phyloP scores from a whole-genome alignment of 1,140 invertebrate species.

The Caenorhabditis brenneri region DNA sequence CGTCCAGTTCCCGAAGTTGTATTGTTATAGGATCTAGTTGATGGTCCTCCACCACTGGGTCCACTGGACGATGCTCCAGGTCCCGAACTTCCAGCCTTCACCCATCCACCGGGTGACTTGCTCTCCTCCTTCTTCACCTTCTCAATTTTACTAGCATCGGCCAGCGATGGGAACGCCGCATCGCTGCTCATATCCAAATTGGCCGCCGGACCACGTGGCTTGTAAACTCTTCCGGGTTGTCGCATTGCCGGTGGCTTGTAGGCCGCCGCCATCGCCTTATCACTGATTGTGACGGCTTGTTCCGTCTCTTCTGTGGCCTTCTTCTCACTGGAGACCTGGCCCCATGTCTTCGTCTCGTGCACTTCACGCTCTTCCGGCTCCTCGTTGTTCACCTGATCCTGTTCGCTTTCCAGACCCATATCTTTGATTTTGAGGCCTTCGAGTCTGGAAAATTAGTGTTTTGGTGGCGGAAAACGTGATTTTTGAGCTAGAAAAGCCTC shows the following conservation, averaged over 20 bases:
- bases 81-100: constrained; percentile 19
- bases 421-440: constrained; percentile 52
- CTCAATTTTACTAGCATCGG: constrained; percentile 52
- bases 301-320: not conserved
- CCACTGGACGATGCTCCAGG: not conserved
- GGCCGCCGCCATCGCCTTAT: constrained; percentile 18
- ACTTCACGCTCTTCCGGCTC: constrained; percentile 41
- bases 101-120: constrained; percentile 41
- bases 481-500: too few species aligned
- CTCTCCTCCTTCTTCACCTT: constrained; percentile 48
- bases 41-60: constrained; percentile 32
- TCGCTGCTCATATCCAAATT: constrained; percentile 43
- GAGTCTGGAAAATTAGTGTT: constrained; percentile 10
- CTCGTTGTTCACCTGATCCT: constrained; percentile 46
- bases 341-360: constrained; percentile 41
- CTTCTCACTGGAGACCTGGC: constrained; percentile 32
- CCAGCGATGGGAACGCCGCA: constrained; percentile 47
- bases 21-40: not conserved
- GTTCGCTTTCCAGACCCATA: constrained; percentile 48
- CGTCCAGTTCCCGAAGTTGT: constrained; percentile 25
- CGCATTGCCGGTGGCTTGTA: constrained; percentile 44
- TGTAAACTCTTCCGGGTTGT: not conserved
- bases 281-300: constrained; percentile 2
- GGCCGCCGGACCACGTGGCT: not conserved
- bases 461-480: too few species aligned